A percentile compares a stretch with the other conserved stretches of the same genome.
Evolutionary conservation across 2,888 invertebrate species (phyloP).

Genomic region (Marasmarcha lunaedactyla): DNA sequence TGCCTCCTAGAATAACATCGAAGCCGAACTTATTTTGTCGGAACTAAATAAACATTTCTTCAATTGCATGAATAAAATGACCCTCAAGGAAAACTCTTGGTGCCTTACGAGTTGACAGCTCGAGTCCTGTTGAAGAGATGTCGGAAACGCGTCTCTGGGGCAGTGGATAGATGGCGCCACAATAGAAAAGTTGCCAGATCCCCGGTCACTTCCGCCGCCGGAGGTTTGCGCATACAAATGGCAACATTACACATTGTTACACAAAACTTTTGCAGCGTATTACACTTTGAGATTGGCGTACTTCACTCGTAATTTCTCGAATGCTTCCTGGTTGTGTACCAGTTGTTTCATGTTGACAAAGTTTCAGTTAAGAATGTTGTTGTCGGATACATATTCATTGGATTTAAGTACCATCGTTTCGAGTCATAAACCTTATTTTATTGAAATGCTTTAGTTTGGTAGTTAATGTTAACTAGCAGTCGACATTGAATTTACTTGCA

Average conservation of each 20-base stretch:
- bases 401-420: not conserved
- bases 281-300: slow-evolving; percentile 44
- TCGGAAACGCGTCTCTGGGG: slow-evolving; percentile 63
- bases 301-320: slow-evolving; percentile 44
- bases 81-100: slow-evolving; percentile 55
- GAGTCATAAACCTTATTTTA: too few species aligned
- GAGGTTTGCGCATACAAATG: slow-evolving; percentile 62
- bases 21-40: too few species aligned
- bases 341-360: slow-evolving; percentile 39
- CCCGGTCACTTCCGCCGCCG: slow-evolving; percentile 44
- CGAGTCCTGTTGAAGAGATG: slow-evolving; percentile 62
- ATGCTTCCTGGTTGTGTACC: slow-evolving; percentile 39
- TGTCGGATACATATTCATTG: slow-evolving; percentile 7
- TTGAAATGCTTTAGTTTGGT: too few species aligned
- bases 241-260: slow-evolving; percentile 65
- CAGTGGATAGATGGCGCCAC: slow-evolving; percentile 63
- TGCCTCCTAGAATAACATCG: not conserved
- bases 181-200: slow-evolving; percentile 48
- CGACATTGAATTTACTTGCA: too few species aligned
- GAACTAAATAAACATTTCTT: too few species aligned
- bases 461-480: too few species aligned
- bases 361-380: slow-evolving; percentile 13
- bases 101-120: slow-evolving; percentile 57
- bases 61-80: slow-evolving; percentile 35
- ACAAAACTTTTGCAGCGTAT: slow-evolving; percentile 58